Evolutionary conservation across 1,140 invertebrate species (phyloP).

Genomic region (Limonius californicus): DNA sequence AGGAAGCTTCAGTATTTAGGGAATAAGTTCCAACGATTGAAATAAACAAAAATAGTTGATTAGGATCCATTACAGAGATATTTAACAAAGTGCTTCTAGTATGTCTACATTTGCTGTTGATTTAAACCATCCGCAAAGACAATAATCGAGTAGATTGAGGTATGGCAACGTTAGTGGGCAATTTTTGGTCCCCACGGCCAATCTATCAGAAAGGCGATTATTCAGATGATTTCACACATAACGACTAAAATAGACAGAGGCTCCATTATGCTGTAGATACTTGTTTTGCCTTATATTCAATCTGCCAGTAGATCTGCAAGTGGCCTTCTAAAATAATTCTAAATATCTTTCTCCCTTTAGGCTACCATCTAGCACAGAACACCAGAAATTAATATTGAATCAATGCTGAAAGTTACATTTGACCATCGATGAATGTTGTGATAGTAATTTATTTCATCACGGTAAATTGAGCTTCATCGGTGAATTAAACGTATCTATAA

Average conservation of each 20-base stretch:
- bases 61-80: no score
- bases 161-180: not conserved
- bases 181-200: not conserved
- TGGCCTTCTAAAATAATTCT: not conserved
- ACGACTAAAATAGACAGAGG: not conserved
- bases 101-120: not conserved
- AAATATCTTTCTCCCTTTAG: not conserved
- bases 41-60: no score
- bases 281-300: not conserved
- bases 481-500: conserved; percentile 7
- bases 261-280: not conserved
- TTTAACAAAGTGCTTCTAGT: no score
- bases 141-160: conserved; percentile 1
- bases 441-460: conserved; percentile 16
- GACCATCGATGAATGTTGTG: conserved; percentile 18
- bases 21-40: no score
- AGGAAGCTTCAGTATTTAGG: no score
- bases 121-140: not conserved
- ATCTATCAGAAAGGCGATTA: not conserved
- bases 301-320: not conserved
- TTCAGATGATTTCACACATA: not conserved
- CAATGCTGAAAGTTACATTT: not conserved
- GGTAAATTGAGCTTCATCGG: conserved; percentile 16
- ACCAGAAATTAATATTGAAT: not conserved
- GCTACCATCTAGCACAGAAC: not conserved